phyloP scores from a whole-genome alignment of 2,797 vertebrate species.

The Ptychadena robeensis region DNA sequence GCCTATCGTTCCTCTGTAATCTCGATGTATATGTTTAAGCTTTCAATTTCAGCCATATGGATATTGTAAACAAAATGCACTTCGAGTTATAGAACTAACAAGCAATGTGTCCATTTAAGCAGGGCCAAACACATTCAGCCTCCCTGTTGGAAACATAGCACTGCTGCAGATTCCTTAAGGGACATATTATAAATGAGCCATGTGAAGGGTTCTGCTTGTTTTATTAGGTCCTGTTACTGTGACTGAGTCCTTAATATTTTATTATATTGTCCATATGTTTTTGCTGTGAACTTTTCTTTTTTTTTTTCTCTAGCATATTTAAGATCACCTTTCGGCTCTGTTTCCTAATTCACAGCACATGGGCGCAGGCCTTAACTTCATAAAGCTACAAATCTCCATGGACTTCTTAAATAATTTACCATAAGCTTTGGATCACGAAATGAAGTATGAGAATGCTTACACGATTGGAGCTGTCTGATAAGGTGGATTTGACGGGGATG shows the following conservation, averaged over 20 bases:
- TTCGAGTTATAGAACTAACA: background rate
- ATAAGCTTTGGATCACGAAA: constrained; percentile 55
- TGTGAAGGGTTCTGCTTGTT: constrained; percentile 57
- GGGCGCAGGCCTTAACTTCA: constrained; percentile 36
- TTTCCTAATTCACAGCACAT: constrained; percentile 57
- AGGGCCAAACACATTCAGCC: constrained; percentile 4
- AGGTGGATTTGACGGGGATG: constrained; percentile 51
- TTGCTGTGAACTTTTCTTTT: constrained; percentile 52
- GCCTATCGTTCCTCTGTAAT: no score
- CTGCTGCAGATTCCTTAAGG: constrained; percentile 40
- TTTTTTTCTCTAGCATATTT: constrained; percentile 43
- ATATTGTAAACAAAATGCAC: background rate
- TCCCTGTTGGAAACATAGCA: constrained; percentile 46
- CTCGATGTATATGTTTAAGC: background rate
- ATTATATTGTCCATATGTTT: constrained; percentile 62
- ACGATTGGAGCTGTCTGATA: constrained; percentile 44
- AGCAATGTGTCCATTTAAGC: background rate
- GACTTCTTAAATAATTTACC: constrained; percentile 57
- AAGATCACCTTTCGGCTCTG: constrained; percentile 53
- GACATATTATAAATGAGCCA: constrained; percentile 59
- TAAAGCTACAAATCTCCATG: constrained; percentile 43
- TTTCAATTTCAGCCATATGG: background rate
- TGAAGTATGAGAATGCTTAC: constrained; percentile 48
- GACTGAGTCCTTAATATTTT: constrained; percentile 60
- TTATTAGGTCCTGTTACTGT: constrained; percentile 59